A percentile compares a stretch with the other conserved stretches of the same genome.
phyloP scores from a whole-genome alignment of 1,140 invertebrate species.

The Nasonia longicornis region DNA sequence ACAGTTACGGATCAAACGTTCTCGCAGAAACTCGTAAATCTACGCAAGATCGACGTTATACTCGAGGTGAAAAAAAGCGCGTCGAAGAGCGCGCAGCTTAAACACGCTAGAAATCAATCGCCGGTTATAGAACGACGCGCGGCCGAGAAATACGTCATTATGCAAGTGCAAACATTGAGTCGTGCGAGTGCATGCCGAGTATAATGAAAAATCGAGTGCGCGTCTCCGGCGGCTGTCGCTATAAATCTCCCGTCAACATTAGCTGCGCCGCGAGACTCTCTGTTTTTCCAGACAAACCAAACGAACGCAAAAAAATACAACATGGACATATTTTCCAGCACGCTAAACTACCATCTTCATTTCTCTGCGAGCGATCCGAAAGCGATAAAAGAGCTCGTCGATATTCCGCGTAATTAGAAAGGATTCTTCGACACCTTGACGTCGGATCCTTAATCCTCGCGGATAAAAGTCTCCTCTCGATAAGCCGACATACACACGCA shows the following conservation, averaged over 20 bases:
- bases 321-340: too few species aligned
- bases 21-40: neutral
- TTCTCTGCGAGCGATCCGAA: too few species aligned
- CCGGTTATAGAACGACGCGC: neutral
- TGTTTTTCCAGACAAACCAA: too few species aligned
- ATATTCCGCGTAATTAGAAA: too few species aligned
- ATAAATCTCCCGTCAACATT: slow-evolving; percentile 16
- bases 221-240: neutral
- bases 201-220: neutral
- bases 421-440: too few species aligned
- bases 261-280: neutral
- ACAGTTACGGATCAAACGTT: neutral
- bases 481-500: neutral
- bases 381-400: too few species aligned
- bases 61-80: neutral
- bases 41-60: neutral
- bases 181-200: neutral
- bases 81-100: neutral
- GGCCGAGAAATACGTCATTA: slow-evolving; percentile 5
- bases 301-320: too few species aligned
- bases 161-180: slow-evolving; percentile 22
- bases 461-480: neutral
- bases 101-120: slow-evolving; percentile 26
- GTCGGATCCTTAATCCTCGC: neutral
- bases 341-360: too few species aligned